Percentiles rank a stretch among this genome's conserved stretches.
These are phyloP conservation scores for Procambarus virginalis DNA, from an alignment of 1,140 invertebrate genomes.

Conservation along the genomic window DNA sequence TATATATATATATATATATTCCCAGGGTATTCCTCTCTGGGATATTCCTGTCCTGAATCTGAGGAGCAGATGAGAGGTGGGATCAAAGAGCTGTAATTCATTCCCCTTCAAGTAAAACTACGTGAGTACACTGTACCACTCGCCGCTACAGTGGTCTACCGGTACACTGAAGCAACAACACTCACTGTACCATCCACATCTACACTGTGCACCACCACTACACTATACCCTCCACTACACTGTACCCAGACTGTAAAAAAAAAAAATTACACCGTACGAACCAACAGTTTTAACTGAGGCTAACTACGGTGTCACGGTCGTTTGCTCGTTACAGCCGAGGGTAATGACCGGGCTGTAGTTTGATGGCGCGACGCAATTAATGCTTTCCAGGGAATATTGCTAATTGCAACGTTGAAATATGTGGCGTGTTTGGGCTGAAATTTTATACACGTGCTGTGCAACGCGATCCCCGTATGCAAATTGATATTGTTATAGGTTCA, in stretches of 20 bases:
- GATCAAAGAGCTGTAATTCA: too few relatives aligned
- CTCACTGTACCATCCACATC: too few relatives aligned
- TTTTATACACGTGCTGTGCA: constrained; percentile 18
- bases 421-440: constrained; percentile 47
- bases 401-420: constrained; percentile 58
- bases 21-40: too few relatives aligned
- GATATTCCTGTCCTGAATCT: too few relatives aligned
- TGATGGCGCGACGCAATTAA: constrained; percentile 23
- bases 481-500: constrained; percentile 52
- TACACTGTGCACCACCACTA: too few relatives aligned
- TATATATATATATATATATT: too few relatives aligned
- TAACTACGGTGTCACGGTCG: not conserved
- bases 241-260: not conserved
- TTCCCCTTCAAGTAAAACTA: too few relatives aligned
- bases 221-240: not conserved
- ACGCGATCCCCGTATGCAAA: constrained; percentile 38
- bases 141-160: too few relatives aligned
- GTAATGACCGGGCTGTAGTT: constrained; percentile 4
- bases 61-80: too few relatives aligned
- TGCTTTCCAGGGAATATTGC: constrained; percentile 44
- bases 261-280: not conserved
- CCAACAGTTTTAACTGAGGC: not conserved
- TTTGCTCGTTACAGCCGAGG: not conserved
- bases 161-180: too few relatives aligned
- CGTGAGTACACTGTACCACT: too few relatives aligned